A percentile compares a stretch with the other conserved stretches of the same genome.
Conservation (phyloP, 2,113 vertebrate genomes). For the Mesocricetus auratus region DNA sequence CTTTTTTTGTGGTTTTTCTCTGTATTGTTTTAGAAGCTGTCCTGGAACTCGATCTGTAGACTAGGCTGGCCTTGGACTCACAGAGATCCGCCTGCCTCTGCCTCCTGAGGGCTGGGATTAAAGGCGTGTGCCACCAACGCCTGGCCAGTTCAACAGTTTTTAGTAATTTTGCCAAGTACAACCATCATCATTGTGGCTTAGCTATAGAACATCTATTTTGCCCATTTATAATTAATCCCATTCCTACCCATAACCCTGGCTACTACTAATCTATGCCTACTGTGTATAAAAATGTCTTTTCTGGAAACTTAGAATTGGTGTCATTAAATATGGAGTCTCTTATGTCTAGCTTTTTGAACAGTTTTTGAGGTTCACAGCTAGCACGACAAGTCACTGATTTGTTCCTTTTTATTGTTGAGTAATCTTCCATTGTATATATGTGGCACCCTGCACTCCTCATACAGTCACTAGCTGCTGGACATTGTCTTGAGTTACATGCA, state of each 20-base stretch:
- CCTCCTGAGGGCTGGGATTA: too few relatives aligned
- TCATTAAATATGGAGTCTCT: conserved; percentile 7
- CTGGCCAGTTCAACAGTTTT: not conserved
- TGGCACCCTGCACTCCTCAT: not conserved
- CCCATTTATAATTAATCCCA: conserved; percentile 4
- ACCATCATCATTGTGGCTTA: not conserved
- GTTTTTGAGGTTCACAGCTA: not conserved
- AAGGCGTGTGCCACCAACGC: too few relatives aligned
- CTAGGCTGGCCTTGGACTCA: too few relatives aligned
- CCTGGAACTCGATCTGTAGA: too few relatives aligned
- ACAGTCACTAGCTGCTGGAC: not conserved
- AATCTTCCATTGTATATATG: not conserved
- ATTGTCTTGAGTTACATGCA: not conserved
- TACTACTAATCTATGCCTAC: conserved; percentile 35
- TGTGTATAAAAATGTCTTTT: conserved; percentile 39
- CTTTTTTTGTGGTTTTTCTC: too few relatives aligned
- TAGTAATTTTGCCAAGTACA: conserved; percentile 7
- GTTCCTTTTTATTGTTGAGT: conserved; percentile 20
- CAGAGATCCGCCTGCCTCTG: too few relatives aligned
- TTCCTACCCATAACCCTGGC: not conserved
- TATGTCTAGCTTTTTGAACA: not conserved
- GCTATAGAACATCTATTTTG: conserved; percentile 26
- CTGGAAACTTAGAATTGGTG: not conserved
- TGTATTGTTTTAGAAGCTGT: too few relatives aligned
- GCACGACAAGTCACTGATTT: not conserved